Percentiles rank a stretch among this genome's conserved stretches.
phyloP scores from a whole-genome alignment of 2,797 vertebrate species.

The Scomberomorus guttatus region DNA sequence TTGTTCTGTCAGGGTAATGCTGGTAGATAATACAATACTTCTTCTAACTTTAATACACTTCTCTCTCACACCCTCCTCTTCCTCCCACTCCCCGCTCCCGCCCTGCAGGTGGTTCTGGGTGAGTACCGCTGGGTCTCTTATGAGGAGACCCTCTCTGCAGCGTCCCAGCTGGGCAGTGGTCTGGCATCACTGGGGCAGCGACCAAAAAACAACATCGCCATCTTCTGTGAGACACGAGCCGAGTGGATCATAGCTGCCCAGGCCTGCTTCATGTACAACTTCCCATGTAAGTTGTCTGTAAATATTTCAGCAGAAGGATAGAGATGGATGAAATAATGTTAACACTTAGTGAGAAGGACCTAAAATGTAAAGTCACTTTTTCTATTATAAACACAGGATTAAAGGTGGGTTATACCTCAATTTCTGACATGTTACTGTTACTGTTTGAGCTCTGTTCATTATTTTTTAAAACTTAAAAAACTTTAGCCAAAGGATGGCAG shows the following conservation, averaged over 20 bases:
- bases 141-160: slow-evolving; percentile 85
- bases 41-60: neutral
- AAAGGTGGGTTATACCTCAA: neutral
- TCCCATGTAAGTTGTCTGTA: slow-evolving; percentile 86
- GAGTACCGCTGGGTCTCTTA: slow-evolving; percentile 94
- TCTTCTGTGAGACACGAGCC: slow-evolving; percentile 96
- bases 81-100: neutral
- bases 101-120: slow-evolving; percentile 92
- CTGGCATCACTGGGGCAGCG: slow-evolving; percentile 90
- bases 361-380: neutral
- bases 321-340: neutral
- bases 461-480: too few relatives aligned
- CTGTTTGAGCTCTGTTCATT: too few relatives aligned
- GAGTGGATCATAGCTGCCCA: slow-evolving; percentile 96
- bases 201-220: slow-evolving; percentile 92
- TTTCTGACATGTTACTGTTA: too few relatives aligned
- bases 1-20: neutral
- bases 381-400: neutral
- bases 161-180: slow-evolving; percentile 90
- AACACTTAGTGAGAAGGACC: neutral
- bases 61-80: accelerated
- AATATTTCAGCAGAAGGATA: neutral
- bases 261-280: slow-evolving; percentile 96
- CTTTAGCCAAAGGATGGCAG: too few relatives aligned
- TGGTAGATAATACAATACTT: neutral